Percentiles rank a stretch among this genome's conserved stretches.
phyloP scores from a whole-genome alignment of 2,888 invertebrate species.

The Diadegma fenestrale region DNA sequence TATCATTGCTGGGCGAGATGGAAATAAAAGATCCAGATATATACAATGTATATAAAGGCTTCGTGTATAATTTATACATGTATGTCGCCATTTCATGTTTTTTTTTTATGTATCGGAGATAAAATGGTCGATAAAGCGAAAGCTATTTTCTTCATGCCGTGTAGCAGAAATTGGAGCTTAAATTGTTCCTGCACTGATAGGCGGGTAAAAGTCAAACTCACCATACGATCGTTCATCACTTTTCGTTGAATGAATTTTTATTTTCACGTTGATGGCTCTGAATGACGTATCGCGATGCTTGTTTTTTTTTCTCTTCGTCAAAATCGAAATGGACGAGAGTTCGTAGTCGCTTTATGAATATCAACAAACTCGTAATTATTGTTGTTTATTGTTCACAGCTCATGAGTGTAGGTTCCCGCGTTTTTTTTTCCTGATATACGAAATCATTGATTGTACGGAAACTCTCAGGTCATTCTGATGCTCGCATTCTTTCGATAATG shows the following conservation, averaged over 20 bases:
- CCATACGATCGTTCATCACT: constrained; percentile 40
- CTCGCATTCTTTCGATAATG: not conserved
- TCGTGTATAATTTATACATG: constrained; percentile 6
- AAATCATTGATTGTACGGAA: not conserved
- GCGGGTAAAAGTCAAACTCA: constrained; percentile 28
- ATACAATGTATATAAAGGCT: constrained; percentile 64
- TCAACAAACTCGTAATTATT: not conserved
- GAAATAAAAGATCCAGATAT: not conserved
- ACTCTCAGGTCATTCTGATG: not conserved
- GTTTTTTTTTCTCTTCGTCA: not conserved
- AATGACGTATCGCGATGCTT: not conserved
- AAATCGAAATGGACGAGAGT: not conserved
- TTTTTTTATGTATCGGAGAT: not conserved
- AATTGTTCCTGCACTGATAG: not conserved
- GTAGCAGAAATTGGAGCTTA: constrained; percentile 34
- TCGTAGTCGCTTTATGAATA: not conserved
- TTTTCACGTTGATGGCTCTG: constrained; percentile 23
- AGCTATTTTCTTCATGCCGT: constrained; percentile 25
- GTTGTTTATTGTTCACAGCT: not conserved
- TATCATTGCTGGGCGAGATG: constrained; percentile 22
- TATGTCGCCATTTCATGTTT: constrained; percentile 25
- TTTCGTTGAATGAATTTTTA: constrained; percentile 41
- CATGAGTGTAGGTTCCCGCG: not conserved
- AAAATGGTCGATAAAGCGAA: constrained; percentile 13
- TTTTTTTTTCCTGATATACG: not conserved